A percentile compares a stretch with the other conserved stretches of the same genome.
Evolutionary conservation across 2,113 vertebrate genomes (phyloP).

Genomic region (Sorex fumeus): DNA sequence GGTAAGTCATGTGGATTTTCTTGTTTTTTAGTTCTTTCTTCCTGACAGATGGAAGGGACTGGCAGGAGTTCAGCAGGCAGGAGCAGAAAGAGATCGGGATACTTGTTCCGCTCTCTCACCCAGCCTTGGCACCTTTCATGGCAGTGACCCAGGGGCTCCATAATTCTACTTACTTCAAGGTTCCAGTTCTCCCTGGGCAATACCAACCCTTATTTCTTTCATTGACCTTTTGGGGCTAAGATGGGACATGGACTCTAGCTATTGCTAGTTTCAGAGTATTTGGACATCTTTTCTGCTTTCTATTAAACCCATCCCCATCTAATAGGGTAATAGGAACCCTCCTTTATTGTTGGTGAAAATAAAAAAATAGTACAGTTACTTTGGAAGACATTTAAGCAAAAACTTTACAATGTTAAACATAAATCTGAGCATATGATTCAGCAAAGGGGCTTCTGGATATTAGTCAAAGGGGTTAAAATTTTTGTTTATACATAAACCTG

Average conservation of each 20-base stretch:
- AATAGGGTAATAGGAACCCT: not conserved
- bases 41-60: too few species aligned
- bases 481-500: not conserved
- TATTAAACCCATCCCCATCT: not conserved
- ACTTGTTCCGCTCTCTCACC: not conserved
- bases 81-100: not conserved
- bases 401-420: not conserved
- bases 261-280: not conserved
- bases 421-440: not conserved
- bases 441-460: not conserved
- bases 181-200: not conserved
- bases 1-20: not conserved
- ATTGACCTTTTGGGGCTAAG: not conserved
- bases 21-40: not conserved
- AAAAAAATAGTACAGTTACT: not conserved
- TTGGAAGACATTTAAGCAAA: not conserved
- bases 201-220: not conserved
- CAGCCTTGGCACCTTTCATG: not conserved
- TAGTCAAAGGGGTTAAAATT: constrained; percentile 1
- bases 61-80: not conserved
- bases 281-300: constrained; percentile 17
- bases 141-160: not conserved
- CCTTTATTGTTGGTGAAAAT: not conserved
- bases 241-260: not conserved
- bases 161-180: not conserved